Conservation (phyloP, 2,113 vertebrate genomes). For the Caretta caretta region DNA sequence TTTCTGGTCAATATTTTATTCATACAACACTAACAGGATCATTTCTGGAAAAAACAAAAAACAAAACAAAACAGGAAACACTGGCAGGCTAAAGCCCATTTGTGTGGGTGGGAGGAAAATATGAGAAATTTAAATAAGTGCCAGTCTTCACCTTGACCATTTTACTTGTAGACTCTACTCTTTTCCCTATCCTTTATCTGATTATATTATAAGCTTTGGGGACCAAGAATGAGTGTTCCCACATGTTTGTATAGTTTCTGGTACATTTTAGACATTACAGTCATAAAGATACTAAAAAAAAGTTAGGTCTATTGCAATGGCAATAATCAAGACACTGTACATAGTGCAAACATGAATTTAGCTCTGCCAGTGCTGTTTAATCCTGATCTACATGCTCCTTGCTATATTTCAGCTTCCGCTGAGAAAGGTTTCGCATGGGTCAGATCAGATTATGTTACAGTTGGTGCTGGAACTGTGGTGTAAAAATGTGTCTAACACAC, state of each 20-base stretch:
- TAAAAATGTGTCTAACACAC: not conserved
- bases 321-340: not conserved
- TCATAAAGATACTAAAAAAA: not conserved
- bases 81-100: not conserved
- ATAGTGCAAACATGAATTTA: not conserved
- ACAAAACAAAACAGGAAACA: not conserved
- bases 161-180: not conserved
- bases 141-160: not conserved
- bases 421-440: not conserved
- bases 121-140: not conserved
- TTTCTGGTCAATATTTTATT: not conserved
- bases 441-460: not conserved
- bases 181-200: not conserved
- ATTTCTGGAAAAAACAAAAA: not conserved
- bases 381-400: not conserved
- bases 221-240: not conserved
- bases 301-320: not conserved
- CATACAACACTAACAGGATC: not conserved
- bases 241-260: not conserved
- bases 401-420: not conserved
- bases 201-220: not conserved
- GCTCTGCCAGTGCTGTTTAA: not conserved
- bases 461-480: not conserved
- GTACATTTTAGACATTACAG: not conserved
- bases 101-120: fast-evolving